phyloP scores from a whole-genome alignment of 2,113 vertebrate species.

The Halcyon malimbica region DNA sequence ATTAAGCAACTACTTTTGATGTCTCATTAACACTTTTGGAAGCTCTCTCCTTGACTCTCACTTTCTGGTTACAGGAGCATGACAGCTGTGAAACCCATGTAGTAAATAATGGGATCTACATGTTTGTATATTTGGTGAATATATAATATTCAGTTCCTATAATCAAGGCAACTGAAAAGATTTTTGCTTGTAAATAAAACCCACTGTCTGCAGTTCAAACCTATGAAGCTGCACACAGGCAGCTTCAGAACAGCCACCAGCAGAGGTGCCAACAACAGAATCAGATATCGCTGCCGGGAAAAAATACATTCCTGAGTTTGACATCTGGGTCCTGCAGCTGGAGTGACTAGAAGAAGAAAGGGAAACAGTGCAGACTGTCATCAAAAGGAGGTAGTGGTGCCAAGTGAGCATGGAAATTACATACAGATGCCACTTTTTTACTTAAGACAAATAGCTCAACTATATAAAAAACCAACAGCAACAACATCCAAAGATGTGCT shows the following conservation, averaged over 20 bases:
- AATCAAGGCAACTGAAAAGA: constrained; percentile 52
- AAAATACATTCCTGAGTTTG: constrained; percentile 65
- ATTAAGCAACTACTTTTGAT: constrained; percentile 10
- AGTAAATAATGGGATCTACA: constrained; percentile 9
- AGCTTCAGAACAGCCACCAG: constrained; percentile 58
- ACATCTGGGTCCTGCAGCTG: constrained; percentile 82
- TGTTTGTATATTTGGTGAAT: constrained; percentile 31
- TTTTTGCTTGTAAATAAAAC: constrained; percentile 17
- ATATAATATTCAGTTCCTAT: constrained; percentile 24
- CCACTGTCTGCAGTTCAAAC: constrained; percentile 28
- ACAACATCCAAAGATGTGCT: constrained; percentile 69
- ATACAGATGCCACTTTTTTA: constrained; percentile 76
- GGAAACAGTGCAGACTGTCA: constrained; percentile 75
- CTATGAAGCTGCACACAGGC: constrained; percentile 25
- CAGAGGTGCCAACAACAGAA: constrained; percentile 60
- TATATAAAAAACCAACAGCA: constrained; percentile 65
- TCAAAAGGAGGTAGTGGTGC: constrained; percentile 76
- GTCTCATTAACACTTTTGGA: constrained; percentile 35
- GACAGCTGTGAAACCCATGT: constrained; percentile 12
- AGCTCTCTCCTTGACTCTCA: constrained; percentile 23
- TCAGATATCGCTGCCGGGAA: constrained; percentile 64
- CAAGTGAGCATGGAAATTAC: constrained; percentile 79
- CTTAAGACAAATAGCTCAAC: constrained; percentile 73
- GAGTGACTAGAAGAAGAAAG: constrained; percentile 72
- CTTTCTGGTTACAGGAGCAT: constrained; percentile 49